Percentiles rank a stretch among this genome's conserved stretches.
phyloP scores from a whole-genome alignment of 2,113 vertebrate species.

The Ceuthmochares aereus region DNA sequence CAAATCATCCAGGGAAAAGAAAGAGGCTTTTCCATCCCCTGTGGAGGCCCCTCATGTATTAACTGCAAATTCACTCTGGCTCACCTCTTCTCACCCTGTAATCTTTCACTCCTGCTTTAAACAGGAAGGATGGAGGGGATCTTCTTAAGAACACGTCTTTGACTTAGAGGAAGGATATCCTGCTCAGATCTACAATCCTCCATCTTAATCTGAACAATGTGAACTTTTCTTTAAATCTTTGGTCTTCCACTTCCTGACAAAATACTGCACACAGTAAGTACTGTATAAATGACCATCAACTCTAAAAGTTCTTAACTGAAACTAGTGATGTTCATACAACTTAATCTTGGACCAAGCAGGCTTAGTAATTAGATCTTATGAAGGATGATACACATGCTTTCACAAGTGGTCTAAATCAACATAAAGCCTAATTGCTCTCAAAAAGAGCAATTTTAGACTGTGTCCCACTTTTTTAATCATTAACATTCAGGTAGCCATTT shows the following conservation, averaged over 20 bases:
- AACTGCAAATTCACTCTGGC: neutral
- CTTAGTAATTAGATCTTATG: neutral
- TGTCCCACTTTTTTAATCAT: neutral
- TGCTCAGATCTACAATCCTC: neutral
- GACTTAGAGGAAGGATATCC: neutral
- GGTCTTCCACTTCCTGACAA: neutral
- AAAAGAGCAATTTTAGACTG: neutral
- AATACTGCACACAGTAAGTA: neutral
- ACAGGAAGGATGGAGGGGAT: conserved; percentile 26
- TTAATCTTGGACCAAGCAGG: neutral
- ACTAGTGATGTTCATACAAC: neutral
- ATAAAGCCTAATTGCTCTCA: neutral
- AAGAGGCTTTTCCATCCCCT: neutral
- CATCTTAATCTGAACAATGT: neutral
- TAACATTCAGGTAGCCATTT: neutral
- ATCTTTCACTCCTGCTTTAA: neutral
- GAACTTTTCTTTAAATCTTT: neutral
- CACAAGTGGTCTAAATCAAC: neutral
- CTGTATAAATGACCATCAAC: neutral
- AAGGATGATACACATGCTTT: neutral
- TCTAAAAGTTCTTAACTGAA: neutral
- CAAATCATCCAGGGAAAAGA: neutral
- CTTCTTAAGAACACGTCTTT: neutral
- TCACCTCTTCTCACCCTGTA: neutral
- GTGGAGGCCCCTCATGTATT: neutral